Evolutionary conservation across 2,797 vertebrate genomes (phyloP).

Genomic region (Xiphophorus birchmanni): DNA sequence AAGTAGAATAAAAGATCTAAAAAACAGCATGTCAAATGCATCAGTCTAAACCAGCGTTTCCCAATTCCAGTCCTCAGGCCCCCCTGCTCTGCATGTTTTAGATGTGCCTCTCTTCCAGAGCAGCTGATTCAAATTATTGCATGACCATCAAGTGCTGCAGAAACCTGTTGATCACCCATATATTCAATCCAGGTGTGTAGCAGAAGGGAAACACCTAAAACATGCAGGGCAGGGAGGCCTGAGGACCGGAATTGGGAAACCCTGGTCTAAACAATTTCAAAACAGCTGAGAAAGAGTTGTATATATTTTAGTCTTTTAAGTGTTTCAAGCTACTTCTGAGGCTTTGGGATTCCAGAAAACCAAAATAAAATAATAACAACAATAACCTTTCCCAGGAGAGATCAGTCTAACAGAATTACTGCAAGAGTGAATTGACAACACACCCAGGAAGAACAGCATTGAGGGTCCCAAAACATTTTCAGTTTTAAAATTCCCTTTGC

Average conservation of each 20-base stretch:
- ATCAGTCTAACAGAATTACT: background rate
- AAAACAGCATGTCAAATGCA: background rate
- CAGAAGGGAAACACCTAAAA: too few species aligned
- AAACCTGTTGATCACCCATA: too few species aligned
- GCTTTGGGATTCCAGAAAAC: background rate
- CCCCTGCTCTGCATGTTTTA: too few species aligned
- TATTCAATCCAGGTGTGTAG: too few species aligned
- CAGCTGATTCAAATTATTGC: too few species aligned
- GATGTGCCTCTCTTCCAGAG: too few species aligned
- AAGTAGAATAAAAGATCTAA: background rate
- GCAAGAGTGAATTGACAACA: background rate
- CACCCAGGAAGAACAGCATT: background rate
- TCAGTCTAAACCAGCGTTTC: background rate
- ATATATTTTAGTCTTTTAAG: background rate
- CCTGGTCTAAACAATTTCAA: background rate
- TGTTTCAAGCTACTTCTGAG: background rate
- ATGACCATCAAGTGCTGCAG: too few species aligned
- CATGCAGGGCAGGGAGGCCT: too few species aligned
- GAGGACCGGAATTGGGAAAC: too few species aligned
- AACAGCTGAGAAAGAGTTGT: background rate
- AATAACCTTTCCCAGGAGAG: background rate
- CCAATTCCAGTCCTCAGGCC: too few species aligned
- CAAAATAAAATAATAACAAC: background rate
- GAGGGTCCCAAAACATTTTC: background rate
- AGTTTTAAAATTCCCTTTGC: background rate